Base-by-base conservation (phyloP, 1,140 invertebrate genomes). In the Drosophila elegans region DNA sequence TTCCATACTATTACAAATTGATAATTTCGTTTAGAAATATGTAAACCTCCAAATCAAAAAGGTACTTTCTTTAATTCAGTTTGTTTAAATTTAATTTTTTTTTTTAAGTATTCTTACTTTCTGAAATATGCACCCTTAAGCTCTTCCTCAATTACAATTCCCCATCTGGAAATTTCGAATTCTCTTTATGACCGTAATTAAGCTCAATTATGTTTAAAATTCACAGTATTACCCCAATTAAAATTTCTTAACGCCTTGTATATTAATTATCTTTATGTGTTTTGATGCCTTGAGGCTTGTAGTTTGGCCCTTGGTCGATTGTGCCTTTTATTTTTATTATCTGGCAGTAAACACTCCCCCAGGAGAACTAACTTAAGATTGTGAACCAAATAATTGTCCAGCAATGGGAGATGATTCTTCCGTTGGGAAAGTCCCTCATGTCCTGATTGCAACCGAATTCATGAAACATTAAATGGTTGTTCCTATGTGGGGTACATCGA, bases 301-400 rank as follows among this genome's bases (percentile, higher is more conserved):
- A 48, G 44, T 36, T 48, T 16, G 3, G 21, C 29, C 3, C 25
- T n/a, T 16, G 29, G 29, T 32, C 29, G 29, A 32, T 32, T 32
- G 11, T 27, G 42, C 27, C 49, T 48, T 49, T 67, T 62, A 45
- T 45, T 55, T 39, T 38, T 68, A 68, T 46, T 38, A 68, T 68
- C 46, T 54, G 62, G 4, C 46, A 4, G 48, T 54, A 54, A 69
- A 68, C 38, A 46, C 63, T 54, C 63, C 66, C 66, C 32, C 2
- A 32, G 66, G 66, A 68, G 66, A 54, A 46, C 11, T 54, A 34
- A 45, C 13, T 54, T 25, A 29, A 12, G 66, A 44, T 64, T 64
- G 59, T 39, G 34, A 39, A n/a, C 44, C 25, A 46, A 63, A 66
- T 63, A 38, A 45, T 25, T 45, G 48, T 46, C 25, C 39, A 27